Evolutionary conservation across 2,113 vertebrate species (phyloP), one percentile per base, ranked within the genome.

Genomic region (Numenius arquata): DNA sequence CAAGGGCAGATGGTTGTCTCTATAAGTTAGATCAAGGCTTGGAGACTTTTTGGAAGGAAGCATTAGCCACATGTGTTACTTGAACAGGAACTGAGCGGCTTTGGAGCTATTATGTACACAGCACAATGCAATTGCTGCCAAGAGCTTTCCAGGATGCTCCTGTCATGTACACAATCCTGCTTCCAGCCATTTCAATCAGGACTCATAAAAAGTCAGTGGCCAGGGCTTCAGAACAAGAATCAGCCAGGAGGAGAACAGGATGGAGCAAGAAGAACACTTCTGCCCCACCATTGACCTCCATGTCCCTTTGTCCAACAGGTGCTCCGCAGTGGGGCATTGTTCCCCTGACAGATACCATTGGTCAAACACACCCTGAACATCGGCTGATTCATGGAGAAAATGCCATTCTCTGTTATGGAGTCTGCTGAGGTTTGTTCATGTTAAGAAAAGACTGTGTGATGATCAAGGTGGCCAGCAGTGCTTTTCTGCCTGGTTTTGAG

Each of bases 391-490:
- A 21, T 38, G 43, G 19, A 59, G 70, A 52, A 88, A 89, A 52
- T 9, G 7, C 5, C 56, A 8, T 15, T n/a, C 26, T 10, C 41
- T 65, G 12, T 16, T 55, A 32, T 59, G 18, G 41, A 83, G 5
- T 32, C 41, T 22, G 12, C 1, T 36, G n/a, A 2, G 14, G 8
- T n/a, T 65, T 32, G 4, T 14, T 73, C 0, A 0, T 50, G 43
- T 27, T 36, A 59, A 18, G 47, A 67, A 53, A 85, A 30, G 8
- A 15, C 18, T 50, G 38, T 4, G 27, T 41, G 58, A 59, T 53
- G 40, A 32, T 34, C 70, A 26, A 70, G 62, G 12, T 34, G 29
- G 11, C 25, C 68, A 26, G 67, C 32, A 38, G n/a, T 43, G 38
- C 12, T 26, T 77, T 38, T 83, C 16, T 62, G 20, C 15, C 45